Conservation (phyloP, 2,113 vertebrate species). For the Neolamprologus variostigma region DNA sequence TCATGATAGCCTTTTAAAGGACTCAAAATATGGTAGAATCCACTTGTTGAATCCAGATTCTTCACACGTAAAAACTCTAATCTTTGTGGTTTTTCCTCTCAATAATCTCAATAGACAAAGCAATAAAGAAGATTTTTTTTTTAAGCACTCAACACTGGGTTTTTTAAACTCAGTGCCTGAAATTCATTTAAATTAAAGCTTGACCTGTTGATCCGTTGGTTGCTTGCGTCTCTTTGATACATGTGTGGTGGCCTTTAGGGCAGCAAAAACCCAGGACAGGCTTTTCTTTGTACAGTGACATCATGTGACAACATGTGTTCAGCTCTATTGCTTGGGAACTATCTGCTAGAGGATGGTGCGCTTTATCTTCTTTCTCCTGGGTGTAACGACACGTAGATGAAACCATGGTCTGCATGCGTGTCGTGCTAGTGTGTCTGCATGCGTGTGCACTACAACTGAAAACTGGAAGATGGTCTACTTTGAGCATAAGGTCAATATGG, state of each 20-base stretch:
- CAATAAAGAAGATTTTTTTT: not conserved
- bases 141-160: not conserved
- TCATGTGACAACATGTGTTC: constrained; percentile 34
- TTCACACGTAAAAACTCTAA: not conserved
- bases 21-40: not conserved
- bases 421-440: not conserved
- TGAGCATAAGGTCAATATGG: constrained; percentile 19
- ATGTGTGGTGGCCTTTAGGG: not conserved
- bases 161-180: not conserved
- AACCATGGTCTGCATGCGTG: not conserved
- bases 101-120: not conserved
- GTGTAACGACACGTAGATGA: not conserved
- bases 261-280: not conserved
- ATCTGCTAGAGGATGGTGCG: not conserved
- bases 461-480: constrained; percentile 1
- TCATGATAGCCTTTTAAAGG: not conserved
- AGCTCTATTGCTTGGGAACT: not conserved
- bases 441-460: not conserved
- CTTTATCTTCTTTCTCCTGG: not conserved
- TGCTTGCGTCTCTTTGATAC: not conserved
- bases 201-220: not conserved
- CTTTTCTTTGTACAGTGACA: constrained; percentile 14
- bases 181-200: not conserved
- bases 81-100: not conserved
- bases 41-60: not conserved